A percentile compares a stretch with the other conserved stretches of the same genome.
Evolutionary conservation across 2,888 invertebrate genomes (phyloP).

Genomic region (Aelia acuminata): DNA sequence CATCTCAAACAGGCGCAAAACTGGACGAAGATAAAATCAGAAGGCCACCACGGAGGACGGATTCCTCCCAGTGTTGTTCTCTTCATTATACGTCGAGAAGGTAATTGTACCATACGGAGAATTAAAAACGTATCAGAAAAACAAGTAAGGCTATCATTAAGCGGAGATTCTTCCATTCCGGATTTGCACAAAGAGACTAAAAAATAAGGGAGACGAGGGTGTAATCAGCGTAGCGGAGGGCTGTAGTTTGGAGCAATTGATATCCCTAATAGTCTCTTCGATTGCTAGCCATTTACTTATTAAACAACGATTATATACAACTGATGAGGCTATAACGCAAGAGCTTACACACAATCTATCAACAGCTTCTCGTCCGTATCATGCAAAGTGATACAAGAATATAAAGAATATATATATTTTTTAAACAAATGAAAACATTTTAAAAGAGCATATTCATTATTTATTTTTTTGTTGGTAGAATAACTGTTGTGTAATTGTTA

Average conservation of each 20-base stretch:
- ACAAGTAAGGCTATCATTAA: slow-evolving; percentile 27
- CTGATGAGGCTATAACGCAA: background rate
- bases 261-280: background rate
- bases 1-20: background rate
- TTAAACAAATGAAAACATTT: too few relatives aligned
- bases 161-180: background rate
- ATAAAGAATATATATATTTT: too few relatives aligned
- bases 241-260: slow-evolving; percentile 27
- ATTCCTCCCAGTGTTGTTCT: slow-evolving; percentile 9
- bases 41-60: background rate
- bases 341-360: background rate
- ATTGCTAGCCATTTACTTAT: slow-evolving; percentile 35
- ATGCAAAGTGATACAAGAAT: background rate
- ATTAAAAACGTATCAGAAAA: slow-evolving; percentile 30
- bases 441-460: too few relatives aligned
- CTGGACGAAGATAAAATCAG: background rate
- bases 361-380: background rate
- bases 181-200: background rate
- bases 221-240: slow-evolving; percentile 8
- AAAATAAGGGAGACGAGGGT: slow-evolving; percentile 11
- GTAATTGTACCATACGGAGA: background rate
- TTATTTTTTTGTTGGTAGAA: too few relatives aligned
- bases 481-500: too few relatives aligned
- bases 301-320: slow-evolving; percentile 32
- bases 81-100: slow-evolving; percentile 34